phyloP scores from a whole-genome alignment of 2,797 vertebrate species.

The Characodon lateralis region DNA sequence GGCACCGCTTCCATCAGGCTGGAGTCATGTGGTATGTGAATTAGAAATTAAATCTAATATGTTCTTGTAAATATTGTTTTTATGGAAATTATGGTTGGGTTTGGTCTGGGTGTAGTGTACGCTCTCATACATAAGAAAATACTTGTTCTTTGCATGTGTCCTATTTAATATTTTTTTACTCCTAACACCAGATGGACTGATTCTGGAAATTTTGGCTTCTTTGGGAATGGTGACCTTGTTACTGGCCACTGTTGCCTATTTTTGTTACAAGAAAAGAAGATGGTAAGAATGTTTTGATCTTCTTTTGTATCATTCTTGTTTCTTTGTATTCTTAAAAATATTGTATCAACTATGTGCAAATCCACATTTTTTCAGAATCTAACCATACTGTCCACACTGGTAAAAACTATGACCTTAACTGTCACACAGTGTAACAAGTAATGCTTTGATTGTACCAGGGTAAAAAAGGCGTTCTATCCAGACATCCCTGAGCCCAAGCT shows the following conservation, averaged over 20 bases:
- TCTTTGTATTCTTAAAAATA: constrained; percentile 15
- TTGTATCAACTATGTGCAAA: background rate
- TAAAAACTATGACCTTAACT: constrained; percentile 7
- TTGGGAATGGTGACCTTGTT: constrained; percentile 83
- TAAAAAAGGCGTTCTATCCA: constrained; percentile 95
- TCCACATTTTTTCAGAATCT: background rate
- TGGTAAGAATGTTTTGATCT: constrained; percentile 79
- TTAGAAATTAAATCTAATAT: background rate
- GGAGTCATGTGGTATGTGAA: constrained; percentile 71
- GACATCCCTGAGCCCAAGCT: constrained; percentile 95
- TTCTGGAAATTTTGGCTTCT: constrained; percentile 89
- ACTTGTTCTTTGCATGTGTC: background rate
- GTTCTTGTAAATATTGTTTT: background rate
- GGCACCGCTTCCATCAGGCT: constrained; percentile 65
- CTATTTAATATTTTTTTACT: constrained; percentile 7
- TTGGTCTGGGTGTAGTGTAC: background rate
- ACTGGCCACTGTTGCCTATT: constrained; percentile 81
- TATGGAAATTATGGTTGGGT: background rate
- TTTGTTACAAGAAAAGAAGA: constrained; percentile 93
- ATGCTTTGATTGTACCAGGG: constrained; percentile 80
- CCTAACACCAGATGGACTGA: constrained; percentile 82
- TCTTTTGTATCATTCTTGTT: background rate
- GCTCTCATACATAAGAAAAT: background rate
- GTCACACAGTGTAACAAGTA: constrained; percentile 1
- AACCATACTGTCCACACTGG: background rate